Conservation (phyloP, 2,113 vertebrate species). For the Butorides virescens region DNA sequence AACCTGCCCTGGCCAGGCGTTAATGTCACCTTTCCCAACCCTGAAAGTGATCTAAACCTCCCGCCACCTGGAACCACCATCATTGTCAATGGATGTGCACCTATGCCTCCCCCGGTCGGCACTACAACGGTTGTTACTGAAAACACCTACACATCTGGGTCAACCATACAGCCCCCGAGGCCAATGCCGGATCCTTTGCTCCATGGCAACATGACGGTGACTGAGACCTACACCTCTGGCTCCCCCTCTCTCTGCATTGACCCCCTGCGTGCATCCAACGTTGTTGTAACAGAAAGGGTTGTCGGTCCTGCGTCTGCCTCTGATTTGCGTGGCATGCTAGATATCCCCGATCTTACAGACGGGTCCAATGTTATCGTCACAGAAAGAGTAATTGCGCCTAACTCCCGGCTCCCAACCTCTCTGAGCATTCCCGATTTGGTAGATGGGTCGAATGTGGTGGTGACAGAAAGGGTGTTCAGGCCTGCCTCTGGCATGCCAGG, state of each 20-base stretch:
- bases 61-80: constrained; percentile 73
- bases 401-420: constrained; percentile 68
- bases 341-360: constrained; percentile 73
- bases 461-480: constrained; percentile 78
- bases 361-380: constrained; percentile 80
- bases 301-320: constrained; percentile 68
- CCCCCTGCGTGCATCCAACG: constrained; percentile 67
- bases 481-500: constrained; percentile 71
- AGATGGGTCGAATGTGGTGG: constrained; percentile 78
- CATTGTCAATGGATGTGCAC: constrained; percentile 65
- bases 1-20: constrained; percentile 59
- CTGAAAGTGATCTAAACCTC: constrained; percentile 68
- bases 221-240: constrained; percentile 73
- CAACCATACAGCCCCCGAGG: constrained; percentile 70
- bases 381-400: constrained; percentile 76
- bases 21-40: constrained; percentile 49
- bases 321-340: constrained; percentile 72
- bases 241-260: constrained; percentile 68
- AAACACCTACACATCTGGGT: constrained; percentile 61
- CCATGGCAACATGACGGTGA: constrained; percentile 74
- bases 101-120: constrained; percentile 46
- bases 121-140: constrained; percentile 57
- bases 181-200: constrained; percentile 61
- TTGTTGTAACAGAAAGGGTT: constrained; percentile 76
- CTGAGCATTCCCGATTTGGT: constrained; percentile 73